Base-by-base conservation (phyloP, 92 coral and sea anemone genomes). In the Diadumene lineata region DNA sequence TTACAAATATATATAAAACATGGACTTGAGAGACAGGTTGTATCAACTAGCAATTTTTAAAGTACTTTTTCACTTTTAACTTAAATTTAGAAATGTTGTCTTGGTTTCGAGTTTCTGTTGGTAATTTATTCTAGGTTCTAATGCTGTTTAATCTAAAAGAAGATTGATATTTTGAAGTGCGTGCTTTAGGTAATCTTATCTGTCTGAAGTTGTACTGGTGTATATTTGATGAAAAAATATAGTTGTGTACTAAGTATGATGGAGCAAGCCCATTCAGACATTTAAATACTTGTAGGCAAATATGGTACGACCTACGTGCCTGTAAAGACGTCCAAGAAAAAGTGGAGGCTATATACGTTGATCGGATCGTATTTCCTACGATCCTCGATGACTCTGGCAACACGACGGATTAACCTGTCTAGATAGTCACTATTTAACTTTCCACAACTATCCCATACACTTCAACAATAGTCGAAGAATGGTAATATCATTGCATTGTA, bases 361-460 rank as follows among this genome's bases (percentile, higher is more conserved):
- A 38, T 13, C 6, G 48, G 48, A 6, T 38, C 48, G 48, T 38
- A 38, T 4, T 4, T 4, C 48, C 48, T 63, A 50, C 77, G 70
- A 25, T 81, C 80, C 34, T 64, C 81, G 28, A 79, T 79, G 10
- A 79, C 63, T 6, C 84, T 50, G 9, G 75, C 78, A 15, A 78
- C 83, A 26, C 77, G 68, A 11, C 79, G 62, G 56, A 63, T 67
- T 30, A 76, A 77, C 6, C 70, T 80, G 73, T 82, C 82, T 33
- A 75, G 70, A 69, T 76, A 82, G 62, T 43, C 63, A 46, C 68
- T 57, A 77, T 82, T 82, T 32, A 72, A 66, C 74, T 77, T 68
- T 27, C 87, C 87, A 77, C 79, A 77, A 29, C 79, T 70, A 70
- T 72, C 88, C 84, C 76, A 74, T 3, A 75, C 69, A 58, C 11